phyloP scores from a whole-genome alignment of 2,113 vertebrate genomes.

The Pelobates fuscus region DNA sequence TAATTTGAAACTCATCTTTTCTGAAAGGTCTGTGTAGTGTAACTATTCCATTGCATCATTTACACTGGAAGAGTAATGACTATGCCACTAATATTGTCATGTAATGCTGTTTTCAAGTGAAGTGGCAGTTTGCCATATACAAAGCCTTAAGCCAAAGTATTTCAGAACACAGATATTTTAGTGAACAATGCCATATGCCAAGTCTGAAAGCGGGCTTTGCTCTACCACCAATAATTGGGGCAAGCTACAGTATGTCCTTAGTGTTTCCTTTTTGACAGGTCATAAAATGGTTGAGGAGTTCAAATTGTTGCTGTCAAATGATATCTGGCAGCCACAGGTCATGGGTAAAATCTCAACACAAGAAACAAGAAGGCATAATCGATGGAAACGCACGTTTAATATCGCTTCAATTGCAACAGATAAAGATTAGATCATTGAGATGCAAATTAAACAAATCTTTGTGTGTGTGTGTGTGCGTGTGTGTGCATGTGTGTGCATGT shows the following conservation, averaged over 20 bases:
- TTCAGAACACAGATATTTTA: conserved; percentile 43
- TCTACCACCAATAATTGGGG: conserved; percentile 9
- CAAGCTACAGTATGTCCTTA: conserved; percentile 8
- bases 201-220: conserved; percentile 19
- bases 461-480: too few species aligned
- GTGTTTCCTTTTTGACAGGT: conserved; percentile 12
- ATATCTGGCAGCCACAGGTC: not conserved
- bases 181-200: conserved; percentile 21
- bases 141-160: conserved; percentile 38
- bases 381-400: not conserved
- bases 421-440: too few species aligned
- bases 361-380: conserved; percentile 3
- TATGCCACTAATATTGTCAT: conserved; percentile 50
- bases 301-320: conserved; percentile 10
- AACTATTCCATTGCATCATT: conserved; percentile 41
- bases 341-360: not conserved
- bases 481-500: too few species aligned
- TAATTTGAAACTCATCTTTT: conserved; percentile 43
- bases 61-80: conserved; percentile 46
- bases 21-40: conserved; percentile 46
- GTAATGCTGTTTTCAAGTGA: conserved; percentile 45
- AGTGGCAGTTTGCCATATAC: conserved; percentile 44
- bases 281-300: conserved; percentile 16
- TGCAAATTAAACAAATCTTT: too few species aligned
- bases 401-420: too few species aligned